Conservation (phyloP, 2,113 vertebrate species). For the Gallinago jamesoni region DNA sequence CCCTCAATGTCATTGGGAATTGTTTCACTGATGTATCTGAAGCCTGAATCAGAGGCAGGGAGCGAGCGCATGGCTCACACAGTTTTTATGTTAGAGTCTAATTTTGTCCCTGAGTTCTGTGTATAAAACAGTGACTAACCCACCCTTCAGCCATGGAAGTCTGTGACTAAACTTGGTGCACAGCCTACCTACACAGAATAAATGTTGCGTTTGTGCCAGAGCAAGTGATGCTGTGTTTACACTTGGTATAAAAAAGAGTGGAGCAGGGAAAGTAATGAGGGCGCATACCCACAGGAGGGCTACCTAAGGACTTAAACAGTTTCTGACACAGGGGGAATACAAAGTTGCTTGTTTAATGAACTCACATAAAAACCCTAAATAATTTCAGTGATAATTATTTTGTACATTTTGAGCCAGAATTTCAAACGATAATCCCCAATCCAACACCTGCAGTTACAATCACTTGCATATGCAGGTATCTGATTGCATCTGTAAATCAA, state of each 20-base stretch:
- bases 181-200: neutral
- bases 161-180: neutral
- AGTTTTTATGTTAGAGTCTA: fast-evolving
- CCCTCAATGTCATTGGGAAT: neutral
- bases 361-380: neutral
- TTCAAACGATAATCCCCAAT: neutral
- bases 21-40: neutral
- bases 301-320: neutral
- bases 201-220: neutral
- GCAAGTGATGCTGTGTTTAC: neutral
- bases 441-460: conserved; percentile 48
- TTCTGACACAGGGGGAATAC: neutral
- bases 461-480: conserved; percentile 35
- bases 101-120: neutral
- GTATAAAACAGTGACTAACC: neutral
- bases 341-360: neutral
- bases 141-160: neutral
- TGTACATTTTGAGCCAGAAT: neutral
- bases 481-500: conserved; percentile 65
- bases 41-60: neutral
- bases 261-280: neutral
- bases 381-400: conserved; percentile 11
- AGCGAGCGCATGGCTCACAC: neutral
- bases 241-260: neutral
- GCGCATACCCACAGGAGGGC: neutral